Percentiles rank a stretch among this genome's conserved stretches.
phyloP scores from a whole-genome alignment of 2,888 invertebrate species.

The Pegoplata infirma region DNA sequence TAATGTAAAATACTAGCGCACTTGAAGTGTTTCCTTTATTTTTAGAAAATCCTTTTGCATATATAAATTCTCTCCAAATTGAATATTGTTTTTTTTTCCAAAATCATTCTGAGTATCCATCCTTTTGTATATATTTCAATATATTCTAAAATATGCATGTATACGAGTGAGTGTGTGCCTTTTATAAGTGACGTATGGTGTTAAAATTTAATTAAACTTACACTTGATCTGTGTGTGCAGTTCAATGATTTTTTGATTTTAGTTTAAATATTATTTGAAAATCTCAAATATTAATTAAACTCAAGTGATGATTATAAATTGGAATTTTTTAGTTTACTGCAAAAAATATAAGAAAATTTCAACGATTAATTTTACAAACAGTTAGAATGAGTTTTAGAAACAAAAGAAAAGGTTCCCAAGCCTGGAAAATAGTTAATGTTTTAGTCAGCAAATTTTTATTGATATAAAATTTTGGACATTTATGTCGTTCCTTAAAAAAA shows the following conservation, averaged over 20 bases:
- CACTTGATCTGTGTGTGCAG: conserved; percentile 23
- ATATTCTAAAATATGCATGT: background rate
- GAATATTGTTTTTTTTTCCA: background rate
- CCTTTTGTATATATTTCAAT: background rate
- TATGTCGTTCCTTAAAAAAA: too few species aligned
- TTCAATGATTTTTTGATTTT: conserved; percentile 29
- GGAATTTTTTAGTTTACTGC: too few species aligned
- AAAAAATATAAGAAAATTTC: too few species aligned
- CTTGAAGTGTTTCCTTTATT: conserved; percentile 15
- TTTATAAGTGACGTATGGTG: background rate
- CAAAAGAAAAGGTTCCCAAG: too few species aligned
- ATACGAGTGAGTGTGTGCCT: background rate
- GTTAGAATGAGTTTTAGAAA: too few species aligned
- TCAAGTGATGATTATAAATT: background rate
- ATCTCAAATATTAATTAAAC: conserved; percentile 16
- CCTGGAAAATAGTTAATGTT: too few species aligned
- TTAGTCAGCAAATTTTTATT: too few species aligned
- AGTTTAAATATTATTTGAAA: conserved; percentile 16
- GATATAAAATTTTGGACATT: too few species aligned
- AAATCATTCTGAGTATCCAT: background rate
- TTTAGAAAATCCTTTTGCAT: background rate
- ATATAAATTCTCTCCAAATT: conserved; percentile 18
- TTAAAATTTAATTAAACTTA: conserved; percentile 50
- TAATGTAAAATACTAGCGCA: conserved; percentile 26
- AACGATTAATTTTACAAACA: too few species aligned